Evolutionary conservation across 92 coral and sea anemone species (phyloP), one percentile per base, ranked within the genome.

Genomic region (Isaurus tuberculatus): DNA sequence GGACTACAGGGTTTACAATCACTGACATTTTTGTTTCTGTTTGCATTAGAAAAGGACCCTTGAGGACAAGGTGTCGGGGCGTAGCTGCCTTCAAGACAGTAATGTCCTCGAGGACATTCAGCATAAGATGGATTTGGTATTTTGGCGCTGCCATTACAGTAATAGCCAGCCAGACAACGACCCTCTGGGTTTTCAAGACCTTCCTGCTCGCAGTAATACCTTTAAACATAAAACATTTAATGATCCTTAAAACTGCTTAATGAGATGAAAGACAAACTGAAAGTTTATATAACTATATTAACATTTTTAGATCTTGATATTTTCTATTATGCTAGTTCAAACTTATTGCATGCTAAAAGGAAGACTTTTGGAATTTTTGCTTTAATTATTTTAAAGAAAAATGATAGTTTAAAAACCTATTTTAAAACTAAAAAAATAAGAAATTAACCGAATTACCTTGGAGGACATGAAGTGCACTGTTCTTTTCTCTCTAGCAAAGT

Each of bases 1-100:
- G 98, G 96, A 51, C 98, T 96, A 61, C 98, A 96, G 4, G 98
- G 98, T 65, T 91, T 90, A 79, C 98, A 96, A 58, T 96, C 94
- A 67, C 97, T 73, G 15, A 84, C 71, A 64, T 96, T 96, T 44
- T 86, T 90, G 88, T 96, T 96, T 61, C 91, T 80, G 58, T 79
- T 86, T 15, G 98, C 86, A 90, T 96, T 96, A 43, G 98, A 92
- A 69, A 91, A 96, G 11, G 98, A 96, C 25, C 98, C 98, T 26
- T 93, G 83, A 31, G 98, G 98, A 29, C 98, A 96, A 9, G 94
- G 95, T 4, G 84, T 73, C n/a, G 98, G 98, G 5, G 75, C 72
- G 73, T 96, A 90, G 74, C 98, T 96, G 31, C 98, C 98, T 58
- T 90, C 92, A 11, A 86, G 90, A 51, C 98, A 96, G 72, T 86